A percentile compares a stretch with the other conserved stretches of the same genome.
These are phyloP conservation scores for Phortica okadai DNA, from an alignment of 2,888 invertebrate species.

Conservation along the genomic window DNA sequence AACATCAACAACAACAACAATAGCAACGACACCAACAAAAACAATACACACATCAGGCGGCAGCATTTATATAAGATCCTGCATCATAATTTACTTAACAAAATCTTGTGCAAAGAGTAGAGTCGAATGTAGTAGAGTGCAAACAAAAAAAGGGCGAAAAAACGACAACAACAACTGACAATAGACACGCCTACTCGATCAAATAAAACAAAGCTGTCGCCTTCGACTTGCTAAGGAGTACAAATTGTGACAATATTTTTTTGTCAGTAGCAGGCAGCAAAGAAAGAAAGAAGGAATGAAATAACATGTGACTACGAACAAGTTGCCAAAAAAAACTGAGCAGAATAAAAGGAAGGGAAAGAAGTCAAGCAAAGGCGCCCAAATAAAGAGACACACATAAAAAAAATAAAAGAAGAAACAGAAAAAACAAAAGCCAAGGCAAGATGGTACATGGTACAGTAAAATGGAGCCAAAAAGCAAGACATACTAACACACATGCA, in stretches of 20 bases:
- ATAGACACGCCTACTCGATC: conserved; percentile 22
- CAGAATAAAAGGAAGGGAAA: neutral
- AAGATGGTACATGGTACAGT: conserved; percentile 10
- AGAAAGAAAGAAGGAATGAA: neutral
- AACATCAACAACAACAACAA: neutral
- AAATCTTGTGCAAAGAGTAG: conserved; percentile 1
- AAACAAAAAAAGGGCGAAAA: neutral
- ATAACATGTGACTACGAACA: neutral
- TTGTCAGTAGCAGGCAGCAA: neutral
- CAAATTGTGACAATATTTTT: conserved; percentile 18
- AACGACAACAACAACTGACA: neutral
- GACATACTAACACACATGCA: conserved; percentile 13
- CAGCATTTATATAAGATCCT: neutral
- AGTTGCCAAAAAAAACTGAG: neutral
- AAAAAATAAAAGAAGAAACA: conserved; percentile 6
- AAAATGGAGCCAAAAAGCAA: conserved; percentile 40
- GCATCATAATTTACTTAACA: conserved; percentile 30
- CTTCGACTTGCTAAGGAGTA: neutral
- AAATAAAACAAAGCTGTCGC: conserved; percentile 31
- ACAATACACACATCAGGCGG: neutral
- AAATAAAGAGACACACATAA: conserved; percentile 1
- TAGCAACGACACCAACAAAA: neutral
- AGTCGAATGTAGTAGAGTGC: neutral
- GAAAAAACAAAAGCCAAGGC: neutral
- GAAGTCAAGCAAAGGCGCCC: neutral